phyloP scores from a whole-genome alignment of 2,888 invertebrate genomes.

The Eristalinus sepulchralis region DNA sequence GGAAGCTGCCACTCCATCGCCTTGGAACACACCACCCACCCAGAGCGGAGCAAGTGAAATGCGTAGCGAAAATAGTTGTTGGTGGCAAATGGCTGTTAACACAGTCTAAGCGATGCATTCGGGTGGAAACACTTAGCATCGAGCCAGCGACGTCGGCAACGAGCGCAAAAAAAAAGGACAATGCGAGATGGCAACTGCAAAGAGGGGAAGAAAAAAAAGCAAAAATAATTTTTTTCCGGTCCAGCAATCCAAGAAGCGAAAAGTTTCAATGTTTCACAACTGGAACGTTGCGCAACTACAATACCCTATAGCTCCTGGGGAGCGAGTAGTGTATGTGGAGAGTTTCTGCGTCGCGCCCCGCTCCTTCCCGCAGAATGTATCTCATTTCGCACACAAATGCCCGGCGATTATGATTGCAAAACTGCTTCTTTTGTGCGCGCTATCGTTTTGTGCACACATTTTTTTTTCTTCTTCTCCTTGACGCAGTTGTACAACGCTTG shows the following conservation, averaged over 20 bases:
- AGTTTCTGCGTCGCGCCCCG: neutral
- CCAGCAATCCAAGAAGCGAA: neutral
- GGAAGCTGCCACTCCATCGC: slow-evolving; percentile 31
- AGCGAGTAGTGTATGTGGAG: neutral
- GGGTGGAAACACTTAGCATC: slow-evolving; percentile 26
- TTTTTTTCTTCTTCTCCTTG: neutral
- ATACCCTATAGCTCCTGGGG: slow-evolving; percentile 4
- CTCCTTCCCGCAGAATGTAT: slow-evolving; percentile 4
- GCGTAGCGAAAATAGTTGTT: slow-evolving; percentile 33
- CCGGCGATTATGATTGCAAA: slow-evolving; percentile 23
- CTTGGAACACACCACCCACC: slow-evolving; percentile 2
- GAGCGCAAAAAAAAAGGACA: neutral
- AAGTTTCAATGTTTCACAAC: slow-evolving; percentile 38
- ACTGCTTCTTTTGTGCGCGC: slow-evolving; percentile 6
- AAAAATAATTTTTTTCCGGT: neutral
- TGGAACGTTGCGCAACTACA: slow-evolving; percentile 31
- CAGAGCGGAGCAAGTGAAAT: slow-evolving; percentile 14
- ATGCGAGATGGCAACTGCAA: neutral
- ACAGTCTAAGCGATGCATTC: slow-evolving; percentile 31
- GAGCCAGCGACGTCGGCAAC: neutral
- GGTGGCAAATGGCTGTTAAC: slow-evolving; percentile 13
- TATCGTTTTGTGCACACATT: neutral
- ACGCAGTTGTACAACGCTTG: neutral
- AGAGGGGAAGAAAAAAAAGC: neutral
- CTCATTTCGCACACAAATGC: slow-evolving; percentile 28